phyloP scores from a whole-genome alignment of 2,113 vertebrate species.

The Oreochromis aureus region DNA sequence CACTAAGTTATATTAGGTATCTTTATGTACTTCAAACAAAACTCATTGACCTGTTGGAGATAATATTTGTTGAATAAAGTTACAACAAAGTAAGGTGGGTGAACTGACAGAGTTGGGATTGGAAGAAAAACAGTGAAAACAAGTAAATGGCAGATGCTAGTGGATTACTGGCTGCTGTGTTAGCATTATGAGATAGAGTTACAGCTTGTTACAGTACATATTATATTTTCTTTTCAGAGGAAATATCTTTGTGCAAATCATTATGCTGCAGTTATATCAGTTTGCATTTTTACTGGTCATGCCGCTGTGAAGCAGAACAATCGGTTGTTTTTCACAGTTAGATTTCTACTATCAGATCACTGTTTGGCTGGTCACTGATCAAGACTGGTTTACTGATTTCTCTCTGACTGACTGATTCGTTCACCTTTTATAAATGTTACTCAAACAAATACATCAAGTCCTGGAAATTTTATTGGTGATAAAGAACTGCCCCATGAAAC shows the following conservation, averaged over 20 bases:
- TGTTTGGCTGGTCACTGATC: background rate
- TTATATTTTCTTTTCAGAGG: background rate
- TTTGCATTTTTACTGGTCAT: background rate
- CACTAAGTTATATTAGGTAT: accelerated
- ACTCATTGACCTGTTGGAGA: background rate
- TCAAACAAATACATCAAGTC: background rate
- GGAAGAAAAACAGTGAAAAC: background rate
- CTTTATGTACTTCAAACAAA: background rate
- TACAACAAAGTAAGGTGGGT: background rate
- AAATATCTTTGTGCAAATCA: background rate
- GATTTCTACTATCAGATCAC: background rate
- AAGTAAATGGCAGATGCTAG: background rate
- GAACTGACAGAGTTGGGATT: background rate
- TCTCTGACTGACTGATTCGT: background rate
- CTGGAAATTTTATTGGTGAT: background rate
- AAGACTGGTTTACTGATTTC: background rate
- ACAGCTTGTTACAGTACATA: background rate
- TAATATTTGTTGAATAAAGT: background rate
- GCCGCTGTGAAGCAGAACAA: background rate
- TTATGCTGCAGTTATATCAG: background rate
- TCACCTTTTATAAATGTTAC: background rate
- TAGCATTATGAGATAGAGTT: background rate
- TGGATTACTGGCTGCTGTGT: background rate
- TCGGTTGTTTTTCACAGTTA: background rate
- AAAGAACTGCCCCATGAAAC: accelerated